Conservation (phyloP, 2,888 invertebrate genomes). For the Conops quadrifasciatus region DNA sequence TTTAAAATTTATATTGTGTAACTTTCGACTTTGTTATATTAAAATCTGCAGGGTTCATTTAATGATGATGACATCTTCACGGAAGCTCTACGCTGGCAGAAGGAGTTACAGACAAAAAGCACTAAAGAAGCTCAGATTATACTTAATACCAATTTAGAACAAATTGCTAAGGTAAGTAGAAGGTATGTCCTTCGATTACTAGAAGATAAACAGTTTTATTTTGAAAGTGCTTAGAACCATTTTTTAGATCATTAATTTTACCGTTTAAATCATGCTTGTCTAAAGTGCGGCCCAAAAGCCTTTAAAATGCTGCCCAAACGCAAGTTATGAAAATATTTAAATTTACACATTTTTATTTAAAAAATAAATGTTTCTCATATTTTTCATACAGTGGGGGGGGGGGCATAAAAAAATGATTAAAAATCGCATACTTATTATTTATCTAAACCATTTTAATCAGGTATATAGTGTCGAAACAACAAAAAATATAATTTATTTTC, state of each 20-base stretch:
- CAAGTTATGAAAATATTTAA: no score
- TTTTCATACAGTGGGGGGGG: no score
- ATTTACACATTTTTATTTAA: no score
- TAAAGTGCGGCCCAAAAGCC: no score
- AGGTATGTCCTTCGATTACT: neutral
- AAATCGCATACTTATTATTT: no score
- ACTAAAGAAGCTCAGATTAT: conserved; percentile 77
- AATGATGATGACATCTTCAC: conserved; percentile 72
- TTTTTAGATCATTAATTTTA: neutral
- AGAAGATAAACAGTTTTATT: neutral
- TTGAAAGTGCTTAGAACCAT: neutral
- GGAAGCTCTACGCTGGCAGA: conserved; percentile 75
- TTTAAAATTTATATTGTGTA: neutral
- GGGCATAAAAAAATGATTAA: no score
- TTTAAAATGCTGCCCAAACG: no score
- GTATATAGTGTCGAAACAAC: no score
- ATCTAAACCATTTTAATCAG: no score
- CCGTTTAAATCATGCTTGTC: no score
- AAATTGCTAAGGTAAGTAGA: conserved; percentile 78
- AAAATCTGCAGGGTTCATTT: conserved; percentile 58
- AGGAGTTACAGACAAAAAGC: conserved; percentile 76
- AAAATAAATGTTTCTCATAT: no score
- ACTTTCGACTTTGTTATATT: conserved; percentile 18
- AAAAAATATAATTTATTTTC: no score
- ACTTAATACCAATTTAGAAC: conserved; percentile 79